Base-by-base conservation (phyloP, 2,888 invertebrate genomes). In the Caenorhabditis sulstoni region DNA sequence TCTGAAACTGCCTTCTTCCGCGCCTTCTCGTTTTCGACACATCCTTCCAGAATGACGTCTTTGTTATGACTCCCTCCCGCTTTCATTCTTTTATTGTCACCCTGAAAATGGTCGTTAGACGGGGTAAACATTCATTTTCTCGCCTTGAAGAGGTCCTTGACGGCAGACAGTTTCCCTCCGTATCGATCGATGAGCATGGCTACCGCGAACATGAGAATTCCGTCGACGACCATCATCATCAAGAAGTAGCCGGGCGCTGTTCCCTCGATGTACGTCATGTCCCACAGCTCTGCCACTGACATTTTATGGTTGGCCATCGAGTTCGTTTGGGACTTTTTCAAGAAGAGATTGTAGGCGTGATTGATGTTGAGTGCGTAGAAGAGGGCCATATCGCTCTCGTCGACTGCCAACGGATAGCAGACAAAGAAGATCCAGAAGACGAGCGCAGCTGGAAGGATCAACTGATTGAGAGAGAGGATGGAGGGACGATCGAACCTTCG, bases 171-270 rank as follows among this genome's bases (percentile, higher is more conserved):
- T 23, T 64, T 64, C 39, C 50, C 65, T 14, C 65, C 47, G 11
- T 55, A 65, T 55, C 35, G n/a, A 39, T 66, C 66, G 12, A 57
- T 47, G 4, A 55, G 20, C 14, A 55, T 9, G 4, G 66, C 45
- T 1, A 37, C 37, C 1, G 49, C 37, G 37, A 66, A 20, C 66
- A 66, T 66, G 55, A 55, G 55, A 7, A 57, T 20, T 0, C 16
- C 66, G 22, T 66, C 66, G n/a, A 57, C 14, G 22, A 66, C n/a
- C 0, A 66, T 20, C 66, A 66, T 66, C 12, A 66, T n/a, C 29
- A 66, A 35, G 45, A 39, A 65, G 18, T 29, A 29, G 29, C 65
- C 65, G 16, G 65, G 16, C 1, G 65, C 65, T 1, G 65, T 65
- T 52, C 65, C 65, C 1, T 65, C 45, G 8, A 65, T 45, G 52